Base-by-base conservation (phyloP, 2,888 invertebrate species). In the Sipha maydis region DNA sequence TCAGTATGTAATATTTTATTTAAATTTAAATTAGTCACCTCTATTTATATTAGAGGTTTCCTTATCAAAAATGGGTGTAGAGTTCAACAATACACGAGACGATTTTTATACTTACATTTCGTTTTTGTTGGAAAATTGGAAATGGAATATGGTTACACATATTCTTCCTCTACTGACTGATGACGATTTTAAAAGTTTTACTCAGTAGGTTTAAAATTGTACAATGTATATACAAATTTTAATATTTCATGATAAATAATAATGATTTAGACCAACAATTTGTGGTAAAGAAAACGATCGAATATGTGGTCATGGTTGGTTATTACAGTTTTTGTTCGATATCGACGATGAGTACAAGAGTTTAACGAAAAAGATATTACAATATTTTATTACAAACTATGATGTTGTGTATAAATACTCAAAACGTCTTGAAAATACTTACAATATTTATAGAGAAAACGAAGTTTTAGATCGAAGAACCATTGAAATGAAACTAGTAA, bases 101-200 rank as follows among this genome's bases (percentile, higher is more conserved):
- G 88, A 88, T 54, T 88, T 82, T 41, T 61, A n/a, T 3, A 28
- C 61, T 1, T 88, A 88, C 21, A 0, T 88, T 19, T 67, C 79
- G 9, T 82, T 75, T 82, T 82, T 88, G 41, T 61, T 88, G 61
- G 88, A 88, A 48, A 28, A 48, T 25, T 88, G 88, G 88, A 75
- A 82, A 76, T 19, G 4, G 17, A 82, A 9, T 19, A 41, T 88
- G 21, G 14, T 88, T 0, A 48, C 56, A 21, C 21, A 82, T 4
- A n/a, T 82, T 17, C 31, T 82, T 48, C 80, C 88, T n/a, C 41
- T 88, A 0, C 11, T 88, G 41, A 31, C 7, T n/a, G 88, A 88
- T 5, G 21, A 14, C 0, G 41, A 82, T 11, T 76, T 88, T 5
- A 48, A 82, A 5, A 11, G 1, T 61, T 88, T 75, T 76, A 19